phyloP scores from a whole-genome alignment of 2,888 invertebrate species.

The Hemicrepidius hirtus region DNA sequence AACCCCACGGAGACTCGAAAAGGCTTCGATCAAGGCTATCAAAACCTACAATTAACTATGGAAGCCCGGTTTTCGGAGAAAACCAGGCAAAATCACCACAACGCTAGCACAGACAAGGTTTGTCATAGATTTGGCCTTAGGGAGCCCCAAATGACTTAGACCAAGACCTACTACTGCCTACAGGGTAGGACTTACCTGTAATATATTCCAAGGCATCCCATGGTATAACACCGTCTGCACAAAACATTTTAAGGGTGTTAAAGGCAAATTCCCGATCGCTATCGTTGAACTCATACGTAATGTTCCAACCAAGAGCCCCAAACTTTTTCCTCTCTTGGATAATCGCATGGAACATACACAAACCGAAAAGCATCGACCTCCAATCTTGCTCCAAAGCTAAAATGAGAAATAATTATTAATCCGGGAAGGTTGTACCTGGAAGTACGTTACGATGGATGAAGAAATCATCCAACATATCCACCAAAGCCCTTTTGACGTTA shows the following conservation, averaged over 20 bases:
- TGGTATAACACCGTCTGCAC: constrained; percentile 80
- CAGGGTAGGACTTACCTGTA: constrained; percentile 77
- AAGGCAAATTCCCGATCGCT: constrained; percentile 94
- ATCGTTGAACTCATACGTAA: constrained; percentile 94
- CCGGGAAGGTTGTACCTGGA: background rate
- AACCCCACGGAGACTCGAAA: too few relatives aligned
- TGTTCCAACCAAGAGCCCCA: constrained; percentile 95
- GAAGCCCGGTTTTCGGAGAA: too few relatives aligned
- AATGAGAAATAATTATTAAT: constrained; percentile 41
- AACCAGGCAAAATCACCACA: too few relatives aligned
- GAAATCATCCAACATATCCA: constrained; percentile 84
- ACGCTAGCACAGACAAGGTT: too few relatives aligned
- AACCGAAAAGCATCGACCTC: constrained; percentile 85
- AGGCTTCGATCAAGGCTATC: too few relatives aligned
- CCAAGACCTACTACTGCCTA: too few relatives aligned
- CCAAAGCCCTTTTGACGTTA: constrained; percentile 88
- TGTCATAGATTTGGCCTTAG: too few relatives aligned
- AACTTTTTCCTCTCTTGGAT: constrained; percentile 95
- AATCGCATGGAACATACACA: constrained; percentile 95
- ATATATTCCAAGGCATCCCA: constrained; percentile 95
- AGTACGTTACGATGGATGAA: constrained; percentile 82
- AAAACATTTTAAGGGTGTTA: constrained; percentile 90
- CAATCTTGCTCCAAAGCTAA: constrained; percentile 80
- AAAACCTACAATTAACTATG: too few relatives aligned
- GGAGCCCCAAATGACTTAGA: too few relatives aligned